phyloP scores from a whole-genome alignment of 2,888 invertebrate genomes.

The Clostera curtula region DNA sequence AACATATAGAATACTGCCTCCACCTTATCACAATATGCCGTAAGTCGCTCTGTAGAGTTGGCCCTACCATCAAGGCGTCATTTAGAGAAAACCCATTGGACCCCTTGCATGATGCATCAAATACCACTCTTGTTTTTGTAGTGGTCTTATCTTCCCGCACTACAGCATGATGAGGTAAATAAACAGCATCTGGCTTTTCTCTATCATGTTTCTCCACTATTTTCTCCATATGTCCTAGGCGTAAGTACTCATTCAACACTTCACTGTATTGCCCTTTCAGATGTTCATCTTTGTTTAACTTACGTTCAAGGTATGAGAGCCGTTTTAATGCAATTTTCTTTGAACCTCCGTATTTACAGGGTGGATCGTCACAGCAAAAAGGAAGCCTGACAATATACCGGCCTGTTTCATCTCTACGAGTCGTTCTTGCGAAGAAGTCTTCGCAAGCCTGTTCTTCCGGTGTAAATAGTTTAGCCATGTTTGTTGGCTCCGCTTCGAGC shows the following conservation, averaged over 20 bases:
- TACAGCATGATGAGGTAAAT: constrained; percentile 16
- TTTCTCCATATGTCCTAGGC: constrained; percentile 9
- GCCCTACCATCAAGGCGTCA: constrained; percentile 11
- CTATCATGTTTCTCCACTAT: not conserved
- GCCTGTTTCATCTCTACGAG: constrained; percentile 9
- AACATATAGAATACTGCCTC: constrained; percentile 5
- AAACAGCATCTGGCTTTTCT: not conserved
- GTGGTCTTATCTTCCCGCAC: constrained; percentile 13
- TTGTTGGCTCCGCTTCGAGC: constrained; percentile 13
- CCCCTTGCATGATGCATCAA: constrained; percentile 12
- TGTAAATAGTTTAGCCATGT: constrained; percentile 6
- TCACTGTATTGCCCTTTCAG: constrained; percentile 4
- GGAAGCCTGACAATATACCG: constrained; percentile 16
- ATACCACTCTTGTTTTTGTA: constrained; percentile 20
- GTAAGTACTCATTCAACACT: constrained; percentile 10
- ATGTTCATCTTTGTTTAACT: not conserved
- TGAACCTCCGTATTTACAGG: constrained; percentile 1
- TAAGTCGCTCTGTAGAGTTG: constrained; percentile 10
- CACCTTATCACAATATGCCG: constrained; percentile 10
- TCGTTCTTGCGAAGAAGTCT: constrained; percentile 8
- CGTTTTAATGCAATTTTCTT: constrained; percentile 3
- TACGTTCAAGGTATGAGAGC: constrained; percentile 3
- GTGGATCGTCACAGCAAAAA: constrained; percentile 7
- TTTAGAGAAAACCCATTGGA: constrained; percentile 12
- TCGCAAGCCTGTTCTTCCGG: constrained; percentile 16